A percentile compares a stretch with the other conserved stretches of the same genome.
phyloP scores from a whole-genome alignment of 2,113 vertebrate species.

The Miniopterus natalensis region DNA sequence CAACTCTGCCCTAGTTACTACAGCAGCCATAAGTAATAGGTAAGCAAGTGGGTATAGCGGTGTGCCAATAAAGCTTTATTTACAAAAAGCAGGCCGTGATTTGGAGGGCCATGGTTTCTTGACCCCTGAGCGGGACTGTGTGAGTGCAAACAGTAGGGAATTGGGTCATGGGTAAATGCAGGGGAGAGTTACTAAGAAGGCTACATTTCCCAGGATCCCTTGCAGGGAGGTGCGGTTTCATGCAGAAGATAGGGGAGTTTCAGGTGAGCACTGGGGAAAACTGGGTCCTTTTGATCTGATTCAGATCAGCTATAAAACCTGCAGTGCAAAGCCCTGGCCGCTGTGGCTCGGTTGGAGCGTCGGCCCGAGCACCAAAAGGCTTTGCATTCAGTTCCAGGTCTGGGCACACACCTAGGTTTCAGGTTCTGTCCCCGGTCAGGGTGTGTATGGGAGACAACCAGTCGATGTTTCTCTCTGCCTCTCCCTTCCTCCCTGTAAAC shows the following conservation, averaged over 20 bases:
- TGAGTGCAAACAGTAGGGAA: fast-evolving
- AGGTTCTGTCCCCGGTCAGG: too few relatives aligned
- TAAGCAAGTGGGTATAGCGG: not conserved
- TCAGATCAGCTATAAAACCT: not conserved
- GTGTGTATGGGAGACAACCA: too few relatives aligned
- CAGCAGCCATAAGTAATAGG: not conserved
- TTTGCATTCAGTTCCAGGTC: too few relatives aligned
- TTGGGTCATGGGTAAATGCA: too few relatives aligned
- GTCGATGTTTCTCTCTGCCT: too few relatives aligned
- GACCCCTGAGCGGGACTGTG: not conserved
- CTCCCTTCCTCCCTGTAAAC: too few relatives aligned
- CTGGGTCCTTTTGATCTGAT: not conserved
- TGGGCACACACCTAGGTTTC: too few relatives aligned
- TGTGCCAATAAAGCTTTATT: not conserved
- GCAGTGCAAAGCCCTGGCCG: not conserved
- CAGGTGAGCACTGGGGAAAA: fast-evolving
- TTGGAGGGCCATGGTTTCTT: not conserved
- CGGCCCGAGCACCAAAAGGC: too few relatives aligned
- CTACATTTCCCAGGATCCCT: not conserved
- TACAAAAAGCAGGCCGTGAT: not conserved
- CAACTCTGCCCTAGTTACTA: not conserved
- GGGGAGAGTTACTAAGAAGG: not conserved
- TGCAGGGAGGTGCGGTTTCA: not conserved
- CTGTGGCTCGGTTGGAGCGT: too few relatives aligned
- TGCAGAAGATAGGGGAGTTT: not conserved